These are phyloP conservation scores for Coracopsis vasa DNA, from an alignment of 2,113 vertebrate genomes.

Conservation along the genomic window DNA sequence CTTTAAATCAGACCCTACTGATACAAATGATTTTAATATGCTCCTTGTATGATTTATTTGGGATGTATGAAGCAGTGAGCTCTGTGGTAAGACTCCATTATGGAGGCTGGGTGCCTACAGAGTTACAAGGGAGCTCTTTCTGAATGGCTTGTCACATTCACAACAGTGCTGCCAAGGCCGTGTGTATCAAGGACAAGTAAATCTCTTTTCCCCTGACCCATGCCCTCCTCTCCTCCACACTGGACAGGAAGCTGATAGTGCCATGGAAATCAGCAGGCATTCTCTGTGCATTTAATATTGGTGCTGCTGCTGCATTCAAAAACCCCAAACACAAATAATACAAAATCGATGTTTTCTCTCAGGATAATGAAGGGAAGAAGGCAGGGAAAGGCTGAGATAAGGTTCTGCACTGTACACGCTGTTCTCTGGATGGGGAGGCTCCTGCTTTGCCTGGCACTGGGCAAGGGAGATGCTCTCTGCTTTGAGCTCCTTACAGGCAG, in stretches of 20 bases:
- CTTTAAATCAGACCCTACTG: constrained; percentile 63
- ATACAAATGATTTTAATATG: constrained; percentile 67
- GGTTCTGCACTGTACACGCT: rapidly evolving
- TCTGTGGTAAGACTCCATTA: constrained; percentile 9
- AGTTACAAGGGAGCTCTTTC: not conserved
- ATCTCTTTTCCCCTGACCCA: not conserved
- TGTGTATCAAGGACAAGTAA: not conserved
- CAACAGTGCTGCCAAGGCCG: not conserved
- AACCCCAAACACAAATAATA: not conserved
- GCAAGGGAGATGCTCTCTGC: not conserved
- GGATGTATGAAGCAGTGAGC: constrained; percentile 37
- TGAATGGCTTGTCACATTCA: not conserved
- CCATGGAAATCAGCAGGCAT: not conserved
- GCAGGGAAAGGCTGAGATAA: not conserved
- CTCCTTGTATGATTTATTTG: constrained; percentile 47
- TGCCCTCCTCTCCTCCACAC: not conserved
- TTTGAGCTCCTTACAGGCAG: not conserved
- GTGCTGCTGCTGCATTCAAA: not conserved
- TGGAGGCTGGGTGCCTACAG: not conserved
- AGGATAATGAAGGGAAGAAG: not conserved
- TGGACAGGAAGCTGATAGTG: not conserved
- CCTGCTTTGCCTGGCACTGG: not conserved
- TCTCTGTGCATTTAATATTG: not conserved
- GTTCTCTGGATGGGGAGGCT: not conserved
- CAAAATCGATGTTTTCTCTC: not conserved